Conservation (phyloP, 1,140 invertebrate genomes). For the Thereuonema tuberculata region DNA sequence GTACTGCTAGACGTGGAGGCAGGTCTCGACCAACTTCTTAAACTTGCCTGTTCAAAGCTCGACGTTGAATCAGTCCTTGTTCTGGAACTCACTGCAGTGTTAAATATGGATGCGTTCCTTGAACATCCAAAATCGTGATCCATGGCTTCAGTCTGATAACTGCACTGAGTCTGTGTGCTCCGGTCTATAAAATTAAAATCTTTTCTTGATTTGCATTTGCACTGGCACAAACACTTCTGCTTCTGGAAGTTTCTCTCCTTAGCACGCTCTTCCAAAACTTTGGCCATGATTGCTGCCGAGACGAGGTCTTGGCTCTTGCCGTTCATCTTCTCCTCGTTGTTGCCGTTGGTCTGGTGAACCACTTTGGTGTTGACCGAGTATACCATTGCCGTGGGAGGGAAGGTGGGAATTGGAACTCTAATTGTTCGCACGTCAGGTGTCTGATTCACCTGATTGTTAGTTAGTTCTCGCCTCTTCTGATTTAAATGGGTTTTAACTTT, state of each 20-base stretch:
- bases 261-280: slow-evolving; percentile 71
- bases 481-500: slow-evolving; percentile 47
- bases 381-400: slow-evolving; percentile 76
- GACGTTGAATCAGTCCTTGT: slow-evolving; percentile 14
- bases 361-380: slow-evolving; percentile 52
- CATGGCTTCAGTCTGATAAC: not conserved
- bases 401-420: slow-evolving; percentile 65
- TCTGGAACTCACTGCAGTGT: slow-evolving; percentile 11
- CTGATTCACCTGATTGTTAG: slow-evolving; percentile 33
- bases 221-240: not conserved
- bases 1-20: slow-evolving; percentile 12
- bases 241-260: slow-evolving; percentile 49
- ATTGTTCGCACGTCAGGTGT: slow-evolving; percentile 43
- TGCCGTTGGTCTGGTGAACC: slow-evolving; percentile 23
- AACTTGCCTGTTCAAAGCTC: slow-evolving; percentile 11
- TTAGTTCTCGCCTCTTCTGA: slow-evolving; percentile 26
- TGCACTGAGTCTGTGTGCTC: slow-evolving; percentile 16
- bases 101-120: not conserved
- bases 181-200: slow-evolving; percentile 7
- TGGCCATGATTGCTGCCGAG: slow-evolving; percentile 82
- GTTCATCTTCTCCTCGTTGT: slow-evolving; percentile 20
- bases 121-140: not conserved
- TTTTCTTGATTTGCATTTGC: not conserved
- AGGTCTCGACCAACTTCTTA: slow-evolving; percentile 8
- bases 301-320: slow-evolving; percentile 51